Percentiles rank a stretch among this genome's conserved stretches.
Conservation (phyloP, 2,888 invertebrate species). For the Dolichopus griseipennis region DNA sequence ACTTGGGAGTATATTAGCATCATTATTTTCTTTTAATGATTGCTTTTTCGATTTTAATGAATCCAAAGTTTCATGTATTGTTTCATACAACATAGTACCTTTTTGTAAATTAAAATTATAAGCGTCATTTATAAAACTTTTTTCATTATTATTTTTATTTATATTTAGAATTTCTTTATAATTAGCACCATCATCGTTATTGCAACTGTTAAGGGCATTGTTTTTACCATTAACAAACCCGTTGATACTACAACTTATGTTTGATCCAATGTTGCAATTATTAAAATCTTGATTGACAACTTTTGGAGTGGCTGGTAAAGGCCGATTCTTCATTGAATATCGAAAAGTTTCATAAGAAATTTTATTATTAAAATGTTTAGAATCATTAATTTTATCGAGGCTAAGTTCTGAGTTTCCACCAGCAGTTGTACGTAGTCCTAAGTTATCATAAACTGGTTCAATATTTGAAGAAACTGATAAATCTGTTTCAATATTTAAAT, state of each 20-base stretch:
- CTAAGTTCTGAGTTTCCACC: constrained; percentile 76
- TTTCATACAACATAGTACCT: constrained; percentile 38
- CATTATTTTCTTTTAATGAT: constrained; percentile 33
- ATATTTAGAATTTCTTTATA: background rate
- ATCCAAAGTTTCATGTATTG: constrained; percentile 38
- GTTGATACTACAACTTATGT: constrained; percentile 29
- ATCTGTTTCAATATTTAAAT: constrained; percentile 29
- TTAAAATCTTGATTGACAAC: constrained; percentile 29
- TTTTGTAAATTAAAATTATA: constrained; percentile 19
- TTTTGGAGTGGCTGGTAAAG: constrained; percentile 55
- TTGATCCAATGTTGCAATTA: constrained; percentile 26
- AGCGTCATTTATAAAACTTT: background rate
- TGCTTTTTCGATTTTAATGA: constrained; percentile 33
- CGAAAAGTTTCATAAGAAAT: constrained; percentile 39
- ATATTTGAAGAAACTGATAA: constrained; percentile 42
- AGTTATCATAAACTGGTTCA: constrained; percentile 78
- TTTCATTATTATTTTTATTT: too few relatives aligned
- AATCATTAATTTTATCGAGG: constrained; percentile 60
- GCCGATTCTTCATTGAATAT: constrained; percentile 54
- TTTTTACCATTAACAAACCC: constrained; percentile 43
- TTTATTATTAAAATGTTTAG: constrained; percentile 16
- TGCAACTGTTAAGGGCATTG: constrained; percentile 28
- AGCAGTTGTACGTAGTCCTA: constrained; percentile 75
- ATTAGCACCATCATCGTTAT: background rate
- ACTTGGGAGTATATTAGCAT: constrained; percentile 40